Evolutionary conservation across 2,888 invertebrate species (phyloP).

Genomic region (Mythimna loreyi): DNA sequence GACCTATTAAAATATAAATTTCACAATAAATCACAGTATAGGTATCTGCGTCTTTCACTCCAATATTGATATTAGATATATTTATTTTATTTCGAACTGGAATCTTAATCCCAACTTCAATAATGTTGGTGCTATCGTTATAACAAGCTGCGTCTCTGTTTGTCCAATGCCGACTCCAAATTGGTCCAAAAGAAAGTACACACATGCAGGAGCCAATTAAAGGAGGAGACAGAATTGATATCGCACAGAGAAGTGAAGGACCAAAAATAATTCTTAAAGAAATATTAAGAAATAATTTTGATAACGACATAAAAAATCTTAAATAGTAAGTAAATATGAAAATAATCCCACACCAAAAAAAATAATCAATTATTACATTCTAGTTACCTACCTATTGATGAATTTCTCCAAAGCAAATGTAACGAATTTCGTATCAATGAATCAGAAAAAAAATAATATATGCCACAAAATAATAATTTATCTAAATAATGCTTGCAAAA

Average conservation of each 20-base stretch:
- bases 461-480: neutral
- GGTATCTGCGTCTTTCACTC: constrained; percentile 3
- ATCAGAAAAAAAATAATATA: too few relatives aligned
- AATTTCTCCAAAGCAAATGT: neutral
- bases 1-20: constrained; percentile 24
- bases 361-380: neutral
- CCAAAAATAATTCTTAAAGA: neutral
- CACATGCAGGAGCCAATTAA: constrained; percentile 23
- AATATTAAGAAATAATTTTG: neutral
- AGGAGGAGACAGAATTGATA: neutral
- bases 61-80: constrained; percentile 25
- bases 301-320: rapidly evolving
- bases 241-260: neutral
- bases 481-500: neutral
- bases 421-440: neutral
- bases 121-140: constrained; percentile 12
- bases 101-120: constrained; percentile 14
- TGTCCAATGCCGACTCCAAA: constrained; percentile 22
- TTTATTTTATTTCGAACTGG: constrained; percentile 13
- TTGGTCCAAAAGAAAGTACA: constrained; percentile 31
- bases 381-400: neutral
- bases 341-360: neutral
- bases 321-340: neutral
- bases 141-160: constrained; percentile 26
- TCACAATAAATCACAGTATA: constrained; percentile 32